These are phyloP conservation scores for Laupala kohalensis DNA, from an alignment of 1,140 invertebrate species.

Conservation along the genomic window DNA sequence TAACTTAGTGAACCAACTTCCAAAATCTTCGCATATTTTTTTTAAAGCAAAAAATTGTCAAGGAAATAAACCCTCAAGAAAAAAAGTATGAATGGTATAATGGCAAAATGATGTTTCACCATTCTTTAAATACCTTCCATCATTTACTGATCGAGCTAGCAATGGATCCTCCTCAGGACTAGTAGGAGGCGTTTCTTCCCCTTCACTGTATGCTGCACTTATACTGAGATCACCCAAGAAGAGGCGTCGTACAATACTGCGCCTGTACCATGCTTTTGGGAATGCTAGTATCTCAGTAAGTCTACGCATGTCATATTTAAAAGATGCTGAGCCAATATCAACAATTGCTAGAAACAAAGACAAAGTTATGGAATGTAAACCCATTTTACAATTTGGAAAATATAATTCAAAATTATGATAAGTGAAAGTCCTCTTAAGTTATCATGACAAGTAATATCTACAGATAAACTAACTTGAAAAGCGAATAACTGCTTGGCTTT, in stretches of 20 bases:
- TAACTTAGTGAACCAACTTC: no score
- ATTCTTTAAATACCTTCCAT: no score
- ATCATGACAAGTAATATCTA: neutral
- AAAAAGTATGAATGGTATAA: no score
- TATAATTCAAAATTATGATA: neutral
- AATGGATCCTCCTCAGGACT: slow-evolving; percentile 23
- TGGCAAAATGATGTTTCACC: no score
- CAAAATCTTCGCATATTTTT: no score
- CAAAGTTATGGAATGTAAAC: neutral
- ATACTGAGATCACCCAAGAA: slow-evolving; percentile 81
- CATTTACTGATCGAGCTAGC: neutral
- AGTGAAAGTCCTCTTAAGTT: neutral
- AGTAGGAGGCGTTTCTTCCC: slow-evolving; percentile 25
- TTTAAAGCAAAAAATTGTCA: no score
- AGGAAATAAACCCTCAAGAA: no score
- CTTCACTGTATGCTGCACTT: slow-evolving; percentile 35
- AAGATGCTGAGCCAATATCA: slow-evolving; percentile 94
- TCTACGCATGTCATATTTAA: slow-evolving; percentile 98
- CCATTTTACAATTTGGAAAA: neutral
- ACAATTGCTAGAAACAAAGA: slow-evolving; percentile 56
- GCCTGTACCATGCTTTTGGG: slow-evolving; percentile 94
- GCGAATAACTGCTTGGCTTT: slow-evolving; percentile 64
- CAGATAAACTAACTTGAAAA: slow-evolving; percentile 64
- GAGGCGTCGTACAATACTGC: slow-evolving; percentile 79
- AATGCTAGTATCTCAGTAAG: slow-evolving; percentile 93